These are phyloP conservation scores for Cydia pomonella DNA, from an alignment of 1,140 invertebrate species.

Conservation along the genomic window DNA sequence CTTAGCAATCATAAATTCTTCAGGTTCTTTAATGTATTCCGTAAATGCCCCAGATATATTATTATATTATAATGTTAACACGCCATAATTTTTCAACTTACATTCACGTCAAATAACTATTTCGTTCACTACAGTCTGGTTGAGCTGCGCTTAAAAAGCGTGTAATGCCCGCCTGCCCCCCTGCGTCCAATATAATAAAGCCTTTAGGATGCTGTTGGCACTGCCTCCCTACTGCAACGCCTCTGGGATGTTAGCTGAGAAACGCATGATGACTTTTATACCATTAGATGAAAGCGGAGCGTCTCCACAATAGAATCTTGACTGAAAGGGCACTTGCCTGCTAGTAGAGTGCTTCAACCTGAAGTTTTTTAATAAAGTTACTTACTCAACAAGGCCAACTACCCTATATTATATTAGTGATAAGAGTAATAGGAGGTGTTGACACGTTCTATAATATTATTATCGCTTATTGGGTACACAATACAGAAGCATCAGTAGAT, in stretches of 20 bases:
- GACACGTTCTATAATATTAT: too few relatives aligned
- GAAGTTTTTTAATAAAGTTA: background rate
- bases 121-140: background rate
- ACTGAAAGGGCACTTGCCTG: background rate
- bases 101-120: background rate
- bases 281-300: background rate
- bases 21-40: too few relatives aligned
- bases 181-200: background rate
- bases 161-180: background rate
- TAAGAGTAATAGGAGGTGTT: too few relatives aligned
- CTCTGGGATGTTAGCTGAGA: conserved; percentile 1
- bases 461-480: too few relatives aligned
- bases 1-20: too few relatives aligned
- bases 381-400: too few relatives aligned
- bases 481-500: too few relatives aligned
- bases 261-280: conserved; percentile 8
- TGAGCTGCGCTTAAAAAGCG: background rate
- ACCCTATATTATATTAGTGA: too few relatives aligned
- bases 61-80: background rate
- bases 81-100: background rate
- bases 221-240: background rate
- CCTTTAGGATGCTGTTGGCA: background rate
- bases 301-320: conserved; percentile 10
- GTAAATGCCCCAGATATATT: too few relatives aligned
- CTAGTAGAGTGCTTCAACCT: background rate